Evolutionary conservation across 1,140 invertebrate species (phyloP).

Genomic region (Tribolium madens): DNA sequence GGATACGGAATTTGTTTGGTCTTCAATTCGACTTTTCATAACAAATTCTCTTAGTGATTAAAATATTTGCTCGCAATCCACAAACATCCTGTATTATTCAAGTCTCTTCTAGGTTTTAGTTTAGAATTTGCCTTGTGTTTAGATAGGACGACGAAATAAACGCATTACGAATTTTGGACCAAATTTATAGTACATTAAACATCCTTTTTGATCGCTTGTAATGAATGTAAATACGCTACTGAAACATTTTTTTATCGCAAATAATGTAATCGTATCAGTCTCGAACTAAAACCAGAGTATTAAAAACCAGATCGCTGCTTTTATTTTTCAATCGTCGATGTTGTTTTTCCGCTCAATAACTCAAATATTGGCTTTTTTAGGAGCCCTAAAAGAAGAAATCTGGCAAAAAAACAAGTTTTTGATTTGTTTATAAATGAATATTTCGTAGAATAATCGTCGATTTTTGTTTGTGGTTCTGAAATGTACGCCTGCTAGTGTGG

Average conservation of each 20-base stretch:
- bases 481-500: no score
- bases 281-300: neutral
- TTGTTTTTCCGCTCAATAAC: neutral
- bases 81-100: no score
- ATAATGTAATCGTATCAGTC: neutral
- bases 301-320: neutral
- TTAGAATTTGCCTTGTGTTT: neutral
- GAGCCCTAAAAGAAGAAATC: no score
- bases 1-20: no score
- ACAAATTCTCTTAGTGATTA: no score
- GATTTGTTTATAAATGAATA: no score
- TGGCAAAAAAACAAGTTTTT: no score
- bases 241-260: neutral
- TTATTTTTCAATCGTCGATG: neutral
- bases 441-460: no score
- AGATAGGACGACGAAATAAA: slow-evolving; percentile 19
- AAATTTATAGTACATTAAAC: slow-evolving; percentile 11
- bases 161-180: neutral
- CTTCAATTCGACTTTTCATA: no score
- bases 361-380: no score
- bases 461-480: no score
- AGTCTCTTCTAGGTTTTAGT: slow-evolving; percentile 27
- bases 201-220: neutral
- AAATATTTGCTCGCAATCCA: no score
- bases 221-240: neutral